Conservation (phyloP, 2,888 invertebrate genomes). For the Lepidonotus clava region DNA sequence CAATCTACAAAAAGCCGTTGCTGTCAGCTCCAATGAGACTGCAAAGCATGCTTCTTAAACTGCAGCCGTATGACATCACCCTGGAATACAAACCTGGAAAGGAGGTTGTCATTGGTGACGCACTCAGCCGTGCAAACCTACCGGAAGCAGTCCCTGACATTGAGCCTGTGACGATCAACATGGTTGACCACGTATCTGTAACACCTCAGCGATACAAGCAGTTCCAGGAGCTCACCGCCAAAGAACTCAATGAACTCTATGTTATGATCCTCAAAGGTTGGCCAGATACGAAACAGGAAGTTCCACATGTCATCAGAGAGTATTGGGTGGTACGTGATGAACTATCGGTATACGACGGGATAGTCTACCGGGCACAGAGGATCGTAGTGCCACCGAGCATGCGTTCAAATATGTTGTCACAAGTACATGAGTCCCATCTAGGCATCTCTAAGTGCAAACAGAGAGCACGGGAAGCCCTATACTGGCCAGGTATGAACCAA, state of each 20-base stretch:
- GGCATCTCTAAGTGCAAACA: slow-evolving; percentile 15
- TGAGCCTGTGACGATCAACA: slow-evolving; percentile 40
- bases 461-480: slow-evolving; percentile 29
- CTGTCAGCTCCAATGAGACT: slow-evolving; percentile 57
- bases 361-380: slow-evolving; percentile 35
- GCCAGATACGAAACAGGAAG: slow-evolving; percentile 51
- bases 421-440: slow-evolving; percentile 39
- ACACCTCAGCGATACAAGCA: slow-evolving; percentile 39
- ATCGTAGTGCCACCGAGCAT: slow-evolving; percentile 47
- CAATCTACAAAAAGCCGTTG: slow-evolving; percentile 30
- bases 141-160: neutral
- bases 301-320: neutral
- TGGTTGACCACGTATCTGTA: slow-evolving; percentile 46
- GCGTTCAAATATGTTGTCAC: neutral
- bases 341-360: slow-evolving; percentile 40
- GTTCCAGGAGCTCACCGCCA: slow-evolving; percentile 37
- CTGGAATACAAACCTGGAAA: slow-evolving; percentile 59
- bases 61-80: slow-evolving; percentile 60
- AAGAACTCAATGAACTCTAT: slow-evolving; percentile 51
- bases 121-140: slow-evolving; percentile 53
- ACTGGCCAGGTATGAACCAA: slow-evolving; percentile 50
- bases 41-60: slow-evolving; percentile 60
- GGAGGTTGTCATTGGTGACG: slow-evolving; percentile 55
- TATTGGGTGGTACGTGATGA: slow-evolving; percentile 52
- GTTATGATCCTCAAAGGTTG: slow-evolving; percentile 48